These are phyloP conservation scores for Drosophila pseudoobscura DNA, from an alignment of 1,140 invertebrate species.

Conservation along the genomic window DNA sequence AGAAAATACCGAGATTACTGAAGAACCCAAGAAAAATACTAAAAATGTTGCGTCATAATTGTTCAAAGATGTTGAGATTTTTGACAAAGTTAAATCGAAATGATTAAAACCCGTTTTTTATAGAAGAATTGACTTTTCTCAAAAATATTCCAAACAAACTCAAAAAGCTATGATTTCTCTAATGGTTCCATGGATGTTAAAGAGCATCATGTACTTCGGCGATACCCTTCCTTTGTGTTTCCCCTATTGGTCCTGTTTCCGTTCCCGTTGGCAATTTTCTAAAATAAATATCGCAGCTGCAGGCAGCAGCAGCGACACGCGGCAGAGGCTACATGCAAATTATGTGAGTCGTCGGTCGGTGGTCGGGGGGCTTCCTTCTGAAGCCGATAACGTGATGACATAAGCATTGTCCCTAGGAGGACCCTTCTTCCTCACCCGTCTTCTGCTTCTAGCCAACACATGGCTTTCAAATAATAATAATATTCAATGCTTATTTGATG, in stretches of 20 bases:
- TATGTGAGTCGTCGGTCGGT: slow-evolving; percentile 54
- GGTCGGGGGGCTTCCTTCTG: slow-evolving; percentile 7
- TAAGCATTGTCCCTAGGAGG: slow-evolving; percentile 63
- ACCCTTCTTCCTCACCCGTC: not conserved
- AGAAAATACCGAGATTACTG: too few relatives aligned
- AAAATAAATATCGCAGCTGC: slow-evolving; percentile 69
- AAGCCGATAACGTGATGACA: slow-evolving; percentile 69
- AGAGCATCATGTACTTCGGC: too few relatives aligned
- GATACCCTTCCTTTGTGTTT: not conserved
- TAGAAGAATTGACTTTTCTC: too few relatives aligned
- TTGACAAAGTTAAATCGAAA: too few relatives aligned
- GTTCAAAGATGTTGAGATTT: too few relatives aligned
- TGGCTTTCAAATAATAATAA: slow-evolving; percentile 77
- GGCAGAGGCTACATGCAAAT: slow-evolving; percentile 62
- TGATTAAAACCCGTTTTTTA: too few relatives aligned
- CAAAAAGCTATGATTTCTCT: too few relatives aligned
- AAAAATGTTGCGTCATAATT: too few relatives aligned
- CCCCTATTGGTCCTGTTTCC: not conserved
- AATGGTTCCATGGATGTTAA: too few relatives aligned
- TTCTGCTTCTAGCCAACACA: slow-evolving; percentile 31
- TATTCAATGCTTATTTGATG: slow-evolving; percentile 77
- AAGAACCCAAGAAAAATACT: too few relatives aligned
- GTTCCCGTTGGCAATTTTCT: slow-evolving; percentile 59
- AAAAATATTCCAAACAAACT: too few relatives aligned
- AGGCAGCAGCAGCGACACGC: slow-evolving; percentile 21